Evolutionary conservation across 1,140 invertebrate genomes (phyloP), one percentile per base, ranked within the genome.

Genomic region (Linepithema humile): DNA sequence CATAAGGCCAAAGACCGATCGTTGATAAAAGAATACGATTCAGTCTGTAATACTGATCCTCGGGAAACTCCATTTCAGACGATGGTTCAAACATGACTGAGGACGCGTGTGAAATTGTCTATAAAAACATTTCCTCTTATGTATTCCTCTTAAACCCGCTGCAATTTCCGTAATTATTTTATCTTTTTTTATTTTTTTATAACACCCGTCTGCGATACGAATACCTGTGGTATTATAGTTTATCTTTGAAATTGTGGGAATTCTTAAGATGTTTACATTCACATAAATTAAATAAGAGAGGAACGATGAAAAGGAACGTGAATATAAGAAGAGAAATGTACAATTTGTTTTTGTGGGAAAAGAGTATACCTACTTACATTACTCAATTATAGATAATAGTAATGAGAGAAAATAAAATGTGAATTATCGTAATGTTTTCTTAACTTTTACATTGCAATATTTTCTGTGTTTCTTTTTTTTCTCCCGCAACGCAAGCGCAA

Each of bases 1-100:
- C 59, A 17, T 23, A 64, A 60, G 74, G 74, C 74, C 74, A 77
- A 9, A 65, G 32, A 7, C 74, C 43, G 38, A 65, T 77, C 32
- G 9, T 3, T 26, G 40, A 65, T 9, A 77, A 4, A 26, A 77
- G 29, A 64, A 50, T 50, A 53, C 59, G 59, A 38, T 65, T 77
- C 10, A 65, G 12, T 26, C 43, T 77, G 35, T 60, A 75, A 12
- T 77, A 77, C 20, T 50, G 20, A 32, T 48, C 32, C 38, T 10
- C 9, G 9, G 2, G 4, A 7, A 77, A 77, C 17, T 77, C 9
- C 74, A 77, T 77, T 62, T 62, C 2, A 15, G 3, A 38, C 9
- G 40, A 35, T 9, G 40, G 40, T 43, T 10, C 6, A 3, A 5
- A 12, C 40, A 43, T 43, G 9, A 9, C 40, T 43, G 40, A 5